Conservation (phyloP, 1,140 invertebrate genomes). For the Drosophila arizonae region DNA sequence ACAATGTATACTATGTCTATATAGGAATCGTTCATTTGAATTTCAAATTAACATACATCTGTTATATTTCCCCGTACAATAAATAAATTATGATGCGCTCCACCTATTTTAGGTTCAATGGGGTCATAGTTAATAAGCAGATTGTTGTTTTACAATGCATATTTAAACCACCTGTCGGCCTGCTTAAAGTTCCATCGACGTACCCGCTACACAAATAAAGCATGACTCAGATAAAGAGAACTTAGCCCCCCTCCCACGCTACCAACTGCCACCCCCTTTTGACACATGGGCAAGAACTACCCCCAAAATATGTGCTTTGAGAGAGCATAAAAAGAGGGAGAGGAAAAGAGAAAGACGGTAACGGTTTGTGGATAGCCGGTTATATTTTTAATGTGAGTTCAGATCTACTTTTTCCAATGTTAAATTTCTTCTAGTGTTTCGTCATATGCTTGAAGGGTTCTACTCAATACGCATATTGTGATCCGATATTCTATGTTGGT, state of each 20-base stretch:
- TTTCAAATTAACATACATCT: constrained; percentile 66
- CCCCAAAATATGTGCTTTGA: neutral
- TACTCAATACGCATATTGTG: neutral
- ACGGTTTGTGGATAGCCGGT: constrained; percentile 17
- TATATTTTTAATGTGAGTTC: neutral
- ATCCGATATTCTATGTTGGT: neutral
- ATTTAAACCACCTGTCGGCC: constrained; percentile 48
- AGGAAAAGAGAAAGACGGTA: constrained; percentile 1
- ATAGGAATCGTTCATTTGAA: constrained; percentile 23
- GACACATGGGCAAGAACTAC: neutral
- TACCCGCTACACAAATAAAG: neutral
- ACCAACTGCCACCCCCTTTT: neutral
- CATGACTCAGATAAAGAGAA: constrained; percentile 1
- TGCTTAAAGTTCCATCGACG: neutral
- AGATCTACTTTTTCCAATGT: neutral
- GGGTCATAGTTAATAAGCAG: neutral
- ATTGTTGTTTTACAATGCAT: no score
- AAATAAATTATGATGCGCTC: constrained; percentile 28
- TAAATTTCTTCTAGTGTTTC: neutral
- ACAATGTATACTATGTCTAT: neutral
- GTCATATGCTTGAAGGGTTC: constrained; percentile 1
- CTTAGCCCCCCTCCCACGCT: neutral
- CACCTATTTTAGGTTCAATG: constrained; percentile 6
- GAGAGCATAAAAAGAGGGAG: no score
- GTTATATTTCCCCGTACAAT: constrained; percentile 44